These are phyloP conservation scores for Mythimna ferrago DNA, from an alignment of 2,888 invertebrate species.

Conservation along the genomic window DNA sequence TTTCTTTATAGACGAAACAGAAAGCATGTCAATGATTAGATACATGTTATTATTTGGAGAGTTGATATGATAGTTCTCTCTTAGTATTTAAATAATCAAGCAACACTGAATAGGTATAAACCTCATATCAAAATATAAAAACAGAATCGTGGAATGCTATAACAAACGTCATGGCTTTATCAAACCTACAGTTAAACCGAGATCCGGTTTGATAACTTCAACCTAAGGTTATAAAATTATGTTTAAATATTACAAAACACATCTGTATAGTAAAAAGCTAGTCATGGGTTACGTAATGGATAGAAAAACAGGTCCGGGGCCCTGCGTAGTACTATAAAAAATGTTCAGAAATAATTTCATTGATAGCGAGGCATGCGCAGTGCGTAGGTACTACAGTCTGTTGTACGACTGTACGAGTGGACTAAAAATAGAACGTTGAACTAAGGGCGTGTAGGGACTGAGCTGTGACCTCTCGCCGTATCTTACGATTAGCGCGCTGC, in stretches of 20 bases:
- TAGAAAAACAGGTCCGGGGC: slow-evolving; percentile 64
- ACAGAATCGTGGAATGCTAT: slow-evolving; percentile 24
- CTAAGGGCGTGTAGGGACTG: slow-evolving; percentile 67
- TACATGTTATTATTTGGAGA: background rate
- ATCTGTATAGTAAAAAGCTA: slow-evolving; percentile 58
- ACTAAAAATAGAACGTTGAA: slow-evolving; percentile 71
- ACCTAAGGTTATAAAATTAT: slow-evolving; percentile 61
- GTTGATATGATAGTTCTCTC: slow-evolving; percentile 3
- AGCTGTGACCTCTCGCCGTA: slow-evolving; percentile 64
- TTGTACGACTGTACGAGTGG: slow-evolving; percentile 56
- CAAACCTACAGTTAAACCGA: slow-evolving; percentile 55
- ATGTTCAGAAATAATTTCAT: slow-evolving; percentile 69
- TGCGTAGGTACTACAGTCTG: slow-evolving; percentile 57
- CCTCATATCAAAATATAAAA: slow-evolving; percentile 11
- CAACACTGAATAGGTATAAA: background rate
- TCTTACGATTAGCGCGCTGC: slow-evolving; percentile 52
- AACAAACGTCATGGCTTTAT: slow-evolving; percentile 32
- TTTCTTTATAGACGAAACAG: slow-evolving; percentile 7
- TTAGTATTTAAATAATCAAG: background rate
- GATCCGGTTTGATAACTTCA: slow-evolving; percentile 63
- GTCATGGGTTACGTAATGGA: slow-evolving; percentile 59
- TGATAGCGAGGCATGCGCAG: slow-evolving; percentile 68
- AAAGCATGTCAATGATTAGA: background rate
- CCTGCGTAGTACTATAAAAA: slow-evolving; percentile 65
- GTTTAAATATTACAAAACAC: slow-evolving; percentile 64